Evolutionary conservation across 53 echinoderm and acorn worm species (phyloP), one percentile per base, ranked within the genome.

Genomic region (Antedon mediterranea): DNA sequence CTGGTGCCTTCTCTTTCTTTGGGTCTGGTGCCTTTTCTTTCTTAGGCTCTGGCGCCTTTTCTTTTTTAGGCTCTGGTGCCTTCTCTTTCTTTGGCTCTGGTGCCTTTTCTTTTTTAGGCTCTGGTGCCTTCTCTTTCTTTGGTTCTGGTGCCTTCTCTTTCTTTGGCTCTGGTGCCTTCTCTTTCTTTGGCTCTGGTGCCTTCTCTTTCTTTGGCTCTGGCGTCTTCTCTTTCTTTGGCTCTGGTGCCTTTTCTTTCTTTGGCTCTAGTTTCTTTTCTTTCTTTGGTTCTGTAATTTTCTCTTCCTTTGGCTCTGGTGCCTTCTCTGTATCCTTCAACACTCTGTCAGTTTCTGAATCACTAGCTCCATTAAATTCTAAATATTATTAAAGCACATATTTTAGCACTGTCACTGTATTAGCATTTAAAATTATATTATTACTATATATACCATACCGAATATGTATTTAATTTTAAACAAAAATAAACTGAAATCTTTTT

Each of bases 81-180:
- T 13, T 73, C 3, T 30, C 20, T 32, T 33, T 34, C 31, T 34
- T 71, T 26, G 32, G n/a, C 23, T 73, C 29, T 6, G 33, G 71
- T 78, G 20, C 7, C 28, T 33, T 80, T 72, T 71, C 81, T 42
- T 30, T n/a, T 0, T 33, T 29, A 33, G 9, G 14, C 57, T 43
- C 71, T 81, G 71, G 73, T 30, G 43, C n/a, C 43, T 74, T 81
- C 23, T 30, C 30, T 14, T 26, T 28, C 34, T 82, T 71, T 29
- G 72, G 70, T 73, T 83, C 77, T 57, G 29, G 79, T 72, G 28
- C 71, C 71, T 77, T 71, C 32, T 73, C 31, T 18, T 27, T 32
- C 71, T 71, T 30, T 80, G n/a, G 32, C 34, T 80, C 80, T 72
- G 29, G 43, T n/a, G n/a, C n/a, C 76, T 32, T 0, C 8, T 4